Evolutionary conservation across 2,888 invertebrate genomes (phyloP).

Genomic region (Melipona bicolor): DNA sequence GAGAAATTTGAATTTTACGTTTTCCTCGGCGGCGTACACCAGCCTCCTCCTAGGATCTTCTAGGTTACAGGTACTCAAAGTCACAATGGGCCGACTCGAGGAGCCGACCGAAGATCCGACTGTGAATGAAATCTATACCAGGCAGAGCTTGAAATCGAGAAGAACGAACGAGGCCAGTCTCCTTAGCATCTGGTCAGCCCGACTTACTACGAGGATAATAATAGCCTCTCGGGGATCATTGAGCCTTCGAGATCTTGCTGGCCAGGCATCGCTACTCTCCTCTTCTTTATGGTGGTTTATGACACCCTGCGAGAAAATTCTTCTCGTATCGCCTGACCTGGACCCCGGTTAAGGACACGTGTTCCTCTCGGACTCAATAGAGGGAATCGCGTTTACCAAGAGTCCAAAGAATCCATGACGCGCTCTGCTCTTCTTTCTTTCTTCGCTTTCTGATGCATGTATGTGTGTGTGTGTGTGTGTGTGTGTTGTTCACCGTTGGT

Average conservation of each 20-base stretch:
- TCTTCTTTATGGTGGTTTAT: conserved; percentile 64
- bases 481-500: neutral
- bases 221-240: conserved; percentile 71
- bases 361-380: conserved; percentile 51
- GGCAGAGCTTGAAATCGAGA: conserved; percentile 34
- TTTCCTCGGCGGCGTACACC: conserved; percentile 19
- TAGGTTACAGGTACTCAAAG: conserved; percentile 81
- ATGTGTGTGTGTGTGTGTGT: too few species aligned
- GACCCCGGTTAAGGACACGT: conserved; percentile 54
- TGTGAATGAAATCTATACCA: conserved; percentile 76
- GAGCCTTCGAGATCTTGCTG: conserved; percentile 40
- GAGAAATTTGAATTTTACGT: conserved; percentile 81
- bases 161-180: conserved; percentile 25
- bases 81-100: conserved; percentile 76
- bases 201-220: conserved; percentile 77
- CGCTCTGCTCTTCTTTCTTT: conserved; percentile 3
- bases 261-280: conserved; percentile 46
- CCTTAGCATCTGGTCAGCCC: conserved; percentile 77
- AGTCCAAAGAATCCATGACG: conserved; percentile 3
- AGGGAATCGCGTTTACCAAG: conserved; percentile 35
- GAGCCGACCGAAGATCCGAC: conserved; percentile 43
- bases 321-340: conserved; percentile 50
- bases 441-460: neutral
- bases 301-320: conserved; percentile 49
- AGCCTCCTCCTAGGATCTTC: conserved; percentile 42